Base-by-base conservation (phyloP, 2,797 vertebrate genomes). In the Anguilla pacifica region DNA sequence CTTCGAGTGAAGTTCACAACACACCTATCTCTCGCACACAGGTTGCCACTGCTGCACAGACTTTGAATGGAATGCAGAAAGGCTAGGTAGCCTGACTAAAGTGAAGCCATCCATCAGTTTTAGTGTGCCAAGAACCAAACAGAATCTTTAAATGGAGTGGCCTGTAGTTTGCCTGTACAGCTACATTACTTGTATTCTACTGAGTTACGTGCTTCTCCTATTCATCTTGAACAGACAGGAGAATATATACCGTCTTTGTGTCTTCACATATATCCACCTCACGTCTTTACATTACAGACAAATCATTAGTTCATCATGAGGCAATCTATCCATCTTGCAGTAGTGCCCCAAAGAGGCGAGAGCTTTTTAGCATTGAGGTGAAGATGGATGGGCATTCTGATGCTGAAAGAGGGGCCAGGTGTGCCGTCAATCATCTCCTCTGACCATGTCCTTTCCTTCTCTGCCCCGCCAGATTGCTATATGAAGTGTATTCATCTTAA, bases 41-140 rank as follows among this genome's bases (percentile, higher is more conserved):
- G 22, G 43, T 17, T 81, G 15, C 43, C 77, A 81, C 5, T 51
- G 79, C 35, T 39, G 74, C 35, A 43, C 72, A 82, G 79, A 82
- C 22, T 82, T 46, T n/a, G 22, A 82, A 25, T 49, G 79, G 79
- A 82, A 82, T 82, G 79, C 46, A 51, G 43, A 51, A 51, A 49
- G 79, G 79, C 79, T 22, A 49, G 46, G 79, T 35, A 35, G 74
- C 39, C 74, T 77, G 74, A 77, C 46, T 82, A 46, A 82, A 82
- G 79, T 82, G 79, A 82, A 51, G 79, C 79, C 43, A 82, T 82
- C 79, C 79, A 82, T 82, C 79, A 49, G 43, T 82, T 51, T 49
- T 82, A 51, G 19, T 49, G 22, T 51, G 22, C 79, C 79, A n/a
- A 82, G 79, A 81, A 81, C 43, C 17, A 35, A 74, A 39, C 70